These are phyloP conservation scores for Sebastes matsubarae DNA, from an alignment of 2,797 vertebrate species.

Conservation along the genomic window DNA sequence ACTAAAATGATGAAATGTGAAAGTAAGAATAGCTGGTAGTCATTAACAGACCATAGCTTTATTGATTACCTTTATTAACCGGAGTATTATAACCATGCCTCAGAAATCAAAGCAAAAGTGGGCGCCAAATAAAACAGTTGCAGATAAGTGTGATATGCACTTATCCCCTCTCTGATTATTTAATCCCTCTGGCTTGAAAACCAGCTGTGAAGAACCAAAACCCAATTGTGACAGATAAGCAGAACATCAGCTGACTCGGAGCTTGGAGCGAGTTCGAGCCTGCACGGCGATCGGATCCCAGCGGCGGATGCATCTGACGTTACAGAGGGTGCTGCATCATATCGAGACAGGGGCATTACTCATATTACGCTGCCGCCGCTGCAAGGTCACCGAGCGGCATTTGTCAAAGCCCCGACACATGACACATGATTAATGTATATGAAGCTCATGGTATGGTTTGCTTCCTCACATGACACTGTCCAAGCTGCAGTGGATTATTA, in stretches of 20 bases:
- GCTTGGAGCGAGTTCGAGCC: slow-evolving; percentile 40
- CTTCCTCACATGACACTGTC: not conserved
- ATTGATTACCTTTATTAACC: not conserved
- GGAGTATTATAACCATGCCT: not conserved
- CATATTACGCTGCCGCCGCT: slow-evolving; percentile 16
- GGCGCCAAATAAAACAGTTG: slow-evolving; percentile 27
- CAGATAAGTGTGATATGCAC: slow-evolving; percentile 30
- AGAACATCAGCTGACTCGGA: slow-evolving; percentile 50
- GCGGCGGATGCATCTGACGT: slow-evolving; percentile 14
- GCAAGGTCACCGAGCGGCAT: slow-evolving; percentile 51
- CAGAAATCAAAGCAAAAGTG: slow-evolving; percentile 21
- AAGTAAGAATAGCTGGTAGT: not conserved
- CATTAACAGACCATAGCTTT: not conserved
- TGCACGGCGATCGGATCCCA: slow-evolving; percentile 8
- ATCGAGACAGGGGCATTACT: slow-evolving; percentile 39
- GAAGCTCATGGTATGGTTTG: not conserved
- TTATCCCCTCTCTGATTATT: slow-evolving; percentile 38
- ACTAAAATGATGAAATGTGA: not conserved
- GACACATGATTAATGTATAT: slow-evolving; percentile 31
- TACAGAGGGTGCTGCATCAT: slow-evolving; percentile 15
- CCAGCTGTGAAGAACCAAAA: slow-evolving; percentile 63
- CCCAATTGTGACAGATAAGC: slow-evolving; percentile 68
- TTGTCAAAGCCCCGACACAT: slow-evolving; percentile 39
- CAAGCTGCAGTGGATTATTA: slow-evolving; percentile 1
- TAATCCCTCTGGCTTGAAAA: slow-evolving; percentile 50